Evolutionary conservation across 1,140 invertebrate genomes (phyloP), one percentile per base, ranked within the genome.

Genomic region (Choristoneura fumiferana): DNA sequence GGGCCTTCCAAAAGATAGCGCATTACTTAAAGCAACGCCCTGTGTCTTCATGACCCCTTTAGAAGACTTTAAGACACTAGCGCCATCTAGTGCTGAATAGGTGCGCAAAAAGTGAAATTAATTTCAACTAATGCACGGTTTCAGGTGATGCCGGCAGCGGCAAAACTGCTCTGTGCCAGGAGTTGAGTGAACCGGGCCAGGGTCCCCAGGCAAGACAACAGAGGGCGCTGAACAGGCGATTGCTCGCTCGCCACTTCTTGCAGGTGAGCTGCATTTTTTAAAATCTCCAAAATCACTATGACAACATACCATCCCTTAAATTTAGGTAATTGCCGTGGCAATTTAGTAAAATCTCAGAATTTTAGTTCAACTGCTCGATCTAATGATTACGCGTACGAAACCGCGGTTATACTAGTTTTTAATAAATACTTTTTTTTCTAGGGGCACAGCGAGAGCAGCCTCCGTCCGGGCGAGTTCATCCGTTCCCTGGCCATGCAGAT

Each of bases 1-100:
- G 97, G 98, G 96, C 96, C 1, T 97, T 98, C 70, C 95, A 96
- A 77, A 98, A 98, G 86, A 91, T 99, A n/a, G 94, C 94, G 1
- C 95, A 98, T 68, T 97, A 95, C 63, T 77, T 99, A 63, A 97
- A 98, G 69, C 95, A 96, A 75, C 83, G 95, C 43, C 94, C 94
- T 0, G 92, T 92, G 73, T 94, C 93, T 0, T 95, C 95, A 73
- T 96, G 96, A 0, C 94, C 95, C 0, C 87, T 98, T 9, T 98
- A 54, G 96, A 89, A 89, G 45, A 65, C 73, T 57, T 39, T 1
- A 13, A 22, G 9, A 40, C 12, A 34, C 29, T 18, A 63, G 22
- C 22, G 22, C 22, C 22, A 29, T 29, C 22, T 29, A 29, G 22
- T 6, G 22, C 22, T 29, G 22, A 29, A 6, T 29, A 29, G 22